Evolutionary conservation across 2,113 vertebrate genomes (phyloP).

Genomic region (Polyodon spathula): DNA sequence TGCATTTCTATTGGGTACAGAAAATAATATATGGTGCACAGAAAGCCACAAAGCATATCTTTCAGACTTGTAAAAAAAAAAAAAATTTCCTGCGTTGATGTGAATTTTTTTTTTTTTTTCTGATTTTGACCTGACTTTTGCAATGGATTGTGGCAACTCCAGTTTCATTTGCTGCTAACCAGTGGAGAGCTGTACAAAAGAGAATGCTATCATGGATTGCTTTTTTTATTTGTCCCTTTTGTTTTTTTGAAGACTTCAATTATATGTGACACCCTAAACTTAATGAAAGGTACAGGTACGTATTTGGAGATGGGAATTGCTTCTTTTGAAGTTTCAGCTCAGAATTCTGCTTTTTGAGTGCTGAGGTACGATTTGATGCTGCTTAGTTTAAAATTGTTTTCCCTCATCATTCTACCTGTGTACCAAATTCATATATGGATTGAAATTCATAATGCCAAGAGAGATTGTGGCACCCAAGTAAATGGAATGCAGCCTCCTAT

Average conservation of each 20-base stretch:
- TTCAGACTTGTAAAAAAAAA: conserved; percentile 15
- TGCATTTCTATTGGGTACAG: conserved; percentile 17
- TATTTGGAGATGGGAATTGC: conserved; percentile 15
- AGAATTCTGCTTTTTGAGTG: not conserved
- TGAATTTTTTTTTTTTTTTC: conserved; percentile 44
- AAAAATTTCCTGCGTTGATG: conserved; percentile 45
- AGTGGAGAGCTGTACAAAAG: conserved; percentile 56
- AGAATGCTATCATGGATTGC: conserved; percentile 17
- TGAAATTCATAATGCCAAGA: conserved; percentile 6
- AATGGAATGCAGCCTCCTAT: not conserved
- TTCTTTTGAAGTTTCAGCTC: conserved; percentile 11
- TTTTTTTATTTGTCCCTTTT: conserved; percentile 21
- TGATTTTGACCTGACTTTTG: conserved; percentile 51
- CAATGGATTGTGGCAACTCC: conserved; percentile 48
- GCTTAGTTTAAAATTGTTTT: not conserved
- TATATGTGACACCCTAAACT: conserved; percentile 8
- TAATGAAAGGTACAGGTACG: conserved; percentile 23
- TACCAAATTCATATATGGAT: not conserved
- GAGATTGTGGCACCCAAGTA: conserved; percentile 13
- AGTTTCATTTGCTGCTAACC: conserved; percentile 74
- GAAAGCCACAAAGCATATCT: conserved; percentile 4
- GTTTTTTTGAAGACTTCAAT: conserved; percentile 18
- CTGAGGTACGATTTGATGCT: not conserved
- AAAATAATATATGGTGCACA: not conserved
- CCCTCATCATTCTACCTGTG: conserved; percentile 6